Percentiles rank a stretch among this genome's conserved stretches.
Evolutionary conservation across 2,113 vertebrate species (phyloP).

Genomic region (Calyptommatus sinebrachiatus): DNA sequence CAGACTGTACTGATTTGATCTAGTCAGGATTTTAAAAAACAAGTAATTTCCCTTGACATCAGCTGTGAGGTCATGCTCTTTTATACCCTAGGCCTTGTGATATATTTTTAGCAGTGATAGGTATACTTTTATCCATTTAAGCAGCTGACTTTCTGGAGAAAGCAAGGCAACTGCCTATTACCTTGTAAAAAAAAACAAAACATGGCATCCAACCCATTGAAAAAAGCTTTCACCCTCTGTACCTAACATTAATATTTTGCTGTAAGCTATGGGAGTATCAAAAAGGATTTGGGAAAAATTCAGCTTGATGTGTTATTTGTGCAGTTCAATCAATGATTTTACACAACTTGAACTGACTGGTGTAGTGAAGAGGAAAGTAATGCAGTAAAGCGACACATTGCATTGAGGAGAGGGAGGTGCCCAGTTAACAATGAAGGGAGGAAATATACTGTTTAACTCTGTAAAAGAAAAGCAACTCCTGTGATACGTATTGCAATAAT

Average conservation of each 20-base stretch:
- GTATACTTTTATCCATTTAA: constrained; percentile 12
- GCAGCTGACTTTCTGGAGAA: not conserved
- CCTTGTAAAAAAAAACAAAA: constrained; percentile 4
- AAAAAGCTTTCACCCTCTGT: not conserved
- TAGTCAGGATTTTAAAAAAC: not conserved
- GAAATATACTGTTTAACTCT: not conserved
- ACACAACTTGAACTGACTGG: constrained; percentile 9
- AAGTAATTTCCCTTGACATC: not conserved
- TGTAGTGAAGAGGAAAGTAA: not conserved
- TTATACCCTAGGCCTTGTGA: not conserved
- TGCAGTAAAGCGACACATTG: not conserved
- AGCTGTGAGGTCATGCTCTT: not conserved
- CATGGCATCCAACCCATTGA: not conserved
- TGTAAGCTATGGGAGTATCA: constrained; percentile 2
- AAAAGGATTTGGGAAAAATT: constrained; percentile 5
- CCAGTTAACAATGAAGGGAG: not conserved
- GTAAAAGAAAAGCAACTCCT: not conserved
- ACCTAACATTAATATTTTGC: constrained; percentile 20
- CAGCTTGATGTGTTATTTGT: constrained; percentile 19
- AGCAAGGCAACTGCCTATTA: constrained; percentile 2
- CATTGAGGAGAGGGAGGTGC: not conserved
- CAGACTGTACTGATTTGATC: not conserved
- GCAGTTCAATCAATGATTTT: constrained; percentile 4
- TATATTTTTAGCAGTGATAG: not conserved
- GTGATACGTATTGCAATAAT: not conserved